phyloP scores from a whole-genome alignment of 2,113 vertebrate genomes.

The Sisor rabdophorus region DNA sequence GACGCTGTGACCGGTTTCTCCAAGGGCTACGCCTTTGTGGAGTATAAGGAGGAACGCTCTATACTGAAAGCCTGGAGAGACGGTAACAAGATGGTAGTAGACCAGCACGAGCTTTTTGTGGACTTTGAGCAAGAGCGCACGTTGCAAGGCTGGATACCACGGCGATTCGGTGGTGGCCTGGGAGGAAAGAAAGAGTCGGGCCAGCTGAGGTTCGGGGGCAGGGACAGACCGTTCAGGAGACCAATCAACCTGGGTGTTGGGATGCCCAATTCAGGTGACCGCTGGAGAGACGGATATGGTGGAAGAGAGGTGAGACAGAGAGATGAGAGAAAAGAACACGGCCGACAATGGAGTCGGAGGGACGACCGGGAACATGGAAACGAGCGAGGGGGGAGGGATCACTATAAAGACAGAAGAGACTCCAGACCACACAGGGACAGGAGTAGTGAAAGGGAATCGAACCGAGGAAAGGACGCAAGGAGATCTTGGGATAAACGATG shows the following conservation, averaged over 20 bases:
- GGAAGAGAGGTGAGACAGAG: conserved; percentile 72
- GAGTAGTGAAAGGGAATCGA: conserved; percentile 55
- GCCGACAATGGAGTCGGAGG: conserved; percentile 63
- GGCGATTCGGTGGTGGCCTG: conserved; percentile 86
- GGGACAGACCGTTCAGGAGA: conserved; percentile 91
- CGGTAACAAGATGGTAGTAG: conserved; percentile 85
- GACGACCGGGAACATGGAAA: conserved; percentile 65
- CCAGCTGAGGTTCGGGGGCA: conserved; percentile 90
- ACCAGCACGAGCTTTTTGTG: conserved; percentile 88
- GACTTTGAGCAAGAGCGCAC: conserved; percentile 89
- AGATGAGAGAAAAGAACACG: conserved; percentile 58
- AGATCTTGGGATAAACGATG: conserved; percentile 52
- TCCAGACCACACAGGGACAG: conserved; percentile 36
- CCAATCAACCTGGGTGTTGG: conserved; percentile 80
- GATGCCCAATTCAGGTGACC: conserved; percentile 58
- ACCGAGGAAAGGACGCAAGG: conserved; percentile 57
- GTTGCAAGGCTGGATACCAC: conserved; percentile 88
- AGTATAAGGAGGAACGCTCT: conserved; percentile 87
- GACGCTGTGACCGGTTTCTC: conserved; percentile 92
- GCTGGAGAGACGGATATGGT: conserved; percentile 68
- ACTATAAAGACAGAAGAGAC: conserved; percentile 58
- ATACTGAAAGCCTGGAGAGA: conserved; percentile 84
- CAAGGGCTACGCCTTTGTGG: conserved; percentile 87
- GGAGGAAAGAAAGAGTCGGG: conserved; percentile 96
- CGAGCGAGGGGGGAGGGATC: conserved; percentile 59